Percentiles rank a stretch among this genome's conserved stretches.
phyloP scores from a whole-genome alignment of 2,113 vertebrate species.

The Puntigrus tetrazona region DNA sequence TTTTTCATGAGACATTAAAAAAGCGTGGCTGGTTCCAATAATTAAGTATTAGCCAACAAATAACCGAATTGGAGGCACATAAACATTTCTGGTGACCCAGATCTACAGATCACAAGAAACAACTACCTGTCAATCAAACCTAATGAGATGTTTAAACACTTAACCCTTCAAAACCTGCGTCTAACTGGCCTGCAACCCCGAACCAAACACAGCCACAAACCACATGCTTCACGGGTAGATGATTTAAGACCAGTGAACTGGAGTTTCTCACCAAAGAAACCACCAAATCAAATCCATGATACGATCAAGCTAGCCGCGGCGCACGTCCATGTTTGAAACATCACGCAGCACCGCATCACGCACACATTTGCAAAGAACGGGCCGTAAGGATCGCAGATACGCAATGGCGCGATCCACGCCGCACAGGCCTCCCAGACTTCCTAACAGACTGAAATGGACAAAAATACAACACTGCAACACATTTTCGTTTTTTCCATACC shows the following conservation, averaged over 20 bases:
- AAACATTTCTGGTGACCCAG: too few relatives aligned
- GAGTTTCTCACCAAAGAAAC: constrained; percentile 19
- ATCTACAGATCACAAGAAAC: neutral
- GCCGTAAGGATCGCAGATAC: too few relatives aligned
- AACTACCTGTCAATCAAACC: neutral
- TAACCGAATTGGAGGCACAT: too few relatives aligned
- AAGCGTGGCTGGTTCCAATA: neutral
- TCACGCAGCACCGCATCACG: neutral
- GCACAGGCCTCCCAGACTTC: too few relatives aligned
- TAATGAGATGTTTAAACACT: neutral
- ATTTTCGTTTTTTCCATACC: too few relatives aligned
- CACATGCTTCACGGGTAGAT: neutral
- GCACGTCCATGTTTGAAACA: neutral
- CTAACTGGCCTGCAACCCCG: constrained; percentile 21
- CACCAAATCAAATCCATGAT: constrained; percentile 39
- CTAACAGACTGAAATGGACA: too few relatives aligned
- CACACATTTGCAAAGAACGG: constrained; percentile 22
- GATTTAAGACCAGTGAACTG: constrained; percentile 24
- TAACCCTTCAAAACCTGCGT: neutral
- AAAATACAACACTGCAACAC: too few relatives aligned
- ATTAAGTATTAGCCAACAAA: neutral
- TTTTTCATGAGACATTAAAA: neutral
- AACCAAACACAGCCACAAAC: constrained; percentile 15
- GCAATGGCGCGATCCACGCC: too few relatives aligned
- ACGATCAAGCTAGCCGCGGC: neutral